Evolutionary conservation across 2,113 vertebrate genomes (phyloP).

Genomic region (Dipodomys merriami): DNA sequence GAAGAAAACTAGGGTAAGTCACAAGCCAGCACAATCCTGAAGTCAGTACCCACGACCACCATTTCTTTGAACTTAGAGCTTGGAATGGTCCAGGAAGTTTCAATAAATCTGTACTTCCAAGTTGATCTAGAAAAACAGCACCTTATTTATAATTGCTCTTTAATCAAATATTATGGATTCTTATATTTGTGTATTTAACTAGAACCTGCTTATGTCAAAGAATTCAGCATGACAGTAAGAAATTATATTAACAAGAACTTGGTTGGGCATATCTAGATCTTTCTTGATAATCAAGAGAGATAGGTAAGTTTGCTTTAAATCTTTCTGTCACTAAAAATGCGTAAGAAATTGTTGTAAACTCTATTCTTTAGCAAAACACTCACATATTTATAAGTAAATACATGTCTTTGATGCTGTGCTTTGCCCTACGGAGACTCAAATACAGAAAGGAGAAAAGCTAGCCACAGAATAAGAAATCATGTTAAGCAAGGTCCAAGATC

Average conservation of each 20-base stretch:
- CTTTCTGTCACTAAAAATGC: neutral
- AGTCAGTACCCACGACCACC: neutral
- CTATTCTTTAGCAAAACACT: neutral
- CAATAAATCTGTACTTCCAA: neutral
- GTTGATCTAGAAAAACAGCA: neutral
- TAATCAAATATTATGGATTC: neutral
- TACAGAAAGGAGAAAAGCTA: slow-evolving; percentile 24
- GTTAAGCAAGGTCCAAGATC: neutral
- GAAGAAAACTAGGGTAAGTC: neutral
- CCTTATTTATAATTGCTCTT: neutral
- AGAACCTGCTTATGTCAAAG: neutral
- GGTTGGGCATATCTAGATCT: neutral
- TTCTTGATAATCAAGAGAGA: neutral
- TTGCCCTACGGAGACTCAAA: slow-evolving; percentile 44
- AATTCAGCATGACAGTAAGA: slow-evolving; percentile 20
- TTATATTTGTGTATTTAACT: neutral
- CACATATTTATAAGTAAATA: slow-evolving; percentile 56
- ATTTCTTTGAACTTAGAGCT: neutral
- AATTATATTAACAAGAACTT: slow-evolving; percentile 27
- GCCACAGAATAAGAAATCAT: neutral
- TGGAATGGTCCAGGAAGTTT: neutral
- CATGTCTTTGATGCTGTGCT: neutral
- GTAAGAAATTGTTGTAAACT: slow-evolving; percentile 57
- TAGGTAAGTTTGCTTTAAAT: neutral
- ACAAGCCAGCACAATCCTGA: neutral